Conservation (phyloP, 2,113 vertebrate species). For the Heptranchias perlo region DNA sequence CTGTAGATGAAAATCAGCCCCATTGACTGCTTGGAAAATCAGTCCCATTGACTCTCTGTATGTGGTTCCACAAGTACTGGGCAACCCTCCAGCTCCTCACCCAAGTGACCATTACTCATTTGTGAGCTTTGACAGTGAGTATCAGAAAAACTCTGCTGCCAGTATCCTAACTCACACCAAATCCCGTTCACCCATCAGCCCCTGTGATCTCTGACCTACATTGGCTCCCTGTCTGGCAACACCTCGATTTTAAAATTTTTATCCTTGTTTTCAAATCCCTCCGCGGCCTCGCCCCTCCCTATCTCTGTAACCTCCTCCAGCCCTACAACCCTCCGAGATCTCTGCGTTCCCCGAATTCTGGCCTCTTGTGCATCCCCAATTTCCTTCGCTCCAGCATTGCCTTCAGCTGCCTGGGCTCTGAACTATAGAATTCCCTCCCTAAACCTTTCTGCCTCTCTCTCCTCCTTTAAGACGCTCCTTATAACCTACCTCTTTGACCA, state of each 20-base stretch:
- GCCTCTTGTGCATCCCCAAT: too few relatives aligned
- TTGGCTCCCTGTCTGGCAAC: too few relatives aligned
- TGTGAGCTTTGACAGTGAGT: not conserved
- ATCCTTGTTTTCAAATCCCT: too few relatives aligned
- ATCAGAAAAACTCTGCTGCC: not conserved
- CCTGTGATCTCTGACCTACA: not conserved
- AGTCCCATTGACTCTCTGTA: not conserved
- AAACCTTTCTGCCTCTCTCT: not conserved
- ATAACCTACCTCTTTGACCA: not conserved
- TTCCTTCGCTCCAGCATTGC: too few relatives aligned
- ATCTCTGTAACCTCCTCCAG: too few relatives aligned
- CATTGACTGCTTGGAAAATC: not conserved
- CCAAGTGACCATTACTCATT: not conserved
- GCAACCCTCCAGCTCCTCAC: not conserved
- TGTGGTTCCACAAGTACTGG: not conserved
- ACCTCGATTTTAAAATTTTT: too few relatives aligned
- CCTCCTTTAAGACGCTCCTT: not conserved
- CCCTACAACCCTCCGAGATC: too few relatives aligned
- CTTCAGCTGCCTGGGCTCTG: too few relatives aligned
- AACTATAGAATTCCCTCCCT: not conserved
- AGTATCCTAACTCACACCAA: not conserved
- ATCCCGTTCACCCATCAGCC: not conserved
- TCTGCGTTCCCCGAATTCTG: too few relatives aligned
- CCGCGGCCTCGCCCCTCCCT: too few relatives aligned
- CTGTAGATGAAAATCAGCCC: too few relatives aligned